Base-by-base conservation (phyloP, 2,797 vertebrate species). In the Onychomys arenicola region DNA sequence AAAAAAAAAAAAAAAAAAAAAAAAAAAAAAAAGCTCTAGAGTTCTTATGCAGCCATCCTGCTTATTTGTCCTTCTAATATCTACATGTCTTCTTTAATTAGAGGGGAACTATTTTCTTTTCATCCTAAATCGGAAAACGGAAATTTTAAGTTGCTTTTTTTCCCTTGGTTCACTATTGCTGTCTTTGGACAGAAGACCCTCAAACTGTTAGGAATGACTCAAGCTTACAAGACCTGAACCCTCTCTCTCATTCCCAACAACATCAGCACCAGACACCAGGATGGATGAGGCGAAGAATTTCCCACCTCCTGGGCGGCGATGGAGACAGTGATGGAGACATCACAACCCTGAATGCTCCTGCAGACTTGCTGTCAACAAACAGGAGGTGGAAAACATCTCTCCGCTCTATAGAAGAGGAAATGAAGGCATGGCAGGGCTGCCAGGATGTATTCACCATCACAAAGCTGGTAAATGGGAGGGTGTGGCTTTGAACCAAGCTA, bases 71-170 rank as follows among this genome's bases (percentile, higher is more conserved):
- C 6, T 77, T 81, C 34, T 84, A 34, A 43, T 49, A 73, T 29
- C 1, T 73, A 80, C 71, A 17, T 83, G 5, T 78, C 61, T 92
- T 52, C 25, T 89, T 96, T 81, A 95, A 61, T 78, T 82, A 34
- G 55, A 32, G 23, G 46, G 12, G n/a, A 67, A 11, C 2, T 57
- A 69, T 63, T 65, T 82, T 88, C 11, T 85, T 93, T 93, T 93
- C 10, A 73, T 80, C 5, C 17, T 17, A 69, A 73, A 65, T 90
- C 83, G n/a, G 57, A 78, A 73, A 86, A 75, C 78, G 9, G n/a
- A 76, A 71, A 46, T 43, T 90, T 49, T 83, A 85, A 37, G 32
- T 71, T 32, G 13, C 40, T 32, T 63, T 88, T 34, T 21, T 52
- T 2, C 46, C 19, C 37, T 59, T 40, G n/a, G 37, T 40, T 29